Evolutionary conservation across 2,888 invertebrate species (phyloP).

Genomic region (Vesta saturnalis): DNA sequence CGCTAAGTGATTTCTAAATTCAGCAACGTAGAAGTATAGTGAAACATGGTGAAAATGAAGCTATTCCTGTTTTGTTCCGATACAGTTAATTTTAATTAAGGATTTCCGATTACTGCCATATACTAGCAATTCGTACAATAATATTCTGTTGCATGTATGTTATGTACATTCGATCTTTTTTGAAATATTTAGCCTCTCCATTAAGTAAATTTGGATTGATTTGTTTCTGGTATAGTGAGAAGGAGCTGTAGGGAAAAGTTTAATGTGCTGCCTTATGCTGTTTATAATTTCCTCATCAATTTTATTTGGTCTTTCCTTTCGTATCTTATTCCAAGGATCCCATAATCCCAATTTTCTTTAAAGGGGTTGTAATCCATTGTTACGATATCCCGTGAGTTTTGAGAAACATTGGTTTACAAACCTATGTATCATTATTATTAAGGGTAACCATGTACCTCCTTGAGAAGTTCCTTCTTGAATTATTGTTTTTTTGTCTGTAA

Average conservation of each 20-base stretch:
- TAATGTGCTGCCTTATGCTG: constrained; percentile 16
- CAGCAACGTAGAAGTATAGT: not conserved
- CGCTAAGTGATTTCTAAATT: too few species aligned
- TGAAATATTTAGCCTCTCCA: constrained; percentile 66
- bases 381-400: constrained; percentile 29
- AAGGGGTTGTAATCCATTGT: constrained; percentile 24
- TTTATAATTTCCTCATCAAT: not conserved
- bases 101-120: constrained; percentile 19
- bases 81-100: too few species aligned
- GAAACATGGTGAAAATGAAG: too few species aligned
- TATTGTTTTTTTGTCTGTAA: not conserved
- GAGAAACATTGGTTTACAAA: too few species aligned
- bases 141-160: constrained; percentile 67
- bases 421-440: too few species aligned
- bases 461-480: not conserved
- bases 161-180: constrained; percentile 67
- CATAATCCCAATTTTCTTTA: not conserved
- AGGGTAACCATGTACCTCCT: not conserved
- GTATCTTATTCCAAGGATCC: not conserved
- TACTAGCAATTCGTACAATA: too few species aligned
- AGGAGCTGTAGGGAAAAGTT: constrained; percentile 19
- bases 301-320: constrained; percentile 5
- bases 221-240: constrained; percentile 34
- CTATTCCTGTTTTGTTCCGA: too few species aligned
- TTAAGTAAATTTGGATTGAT: constrained; percentile 30